Conservation (phyloP, 2,888 invertebrate genomes). For the Cancer borealis region DNA sequence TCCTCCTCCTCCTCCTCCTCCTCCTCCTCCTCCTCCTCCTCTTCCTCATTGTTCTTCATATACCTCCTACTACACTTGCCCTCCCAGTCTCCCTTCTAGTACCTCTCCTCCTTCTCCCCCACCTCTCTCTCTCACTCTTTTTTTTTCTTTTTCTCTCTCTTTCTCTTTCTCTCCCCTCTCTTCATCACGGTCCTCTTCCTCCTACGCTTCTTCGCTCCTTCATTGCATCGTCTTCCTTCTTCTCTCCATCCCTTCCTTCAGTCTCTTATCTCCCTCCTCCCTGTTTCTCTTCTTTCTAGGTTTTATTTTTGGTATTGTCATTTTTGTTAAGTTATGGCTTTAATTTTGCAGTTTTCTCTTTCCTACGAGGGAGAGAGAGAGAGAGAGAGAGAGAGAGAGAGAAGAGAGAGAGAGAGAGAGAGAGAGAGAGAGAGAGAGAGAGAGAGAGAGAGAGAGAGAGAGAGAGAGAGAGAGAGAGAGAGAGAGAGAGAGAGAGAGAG, state of each 20-base stretch:
- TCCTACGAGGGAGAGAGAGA: background rate
- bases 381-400: slow-evolving; percentile 5
- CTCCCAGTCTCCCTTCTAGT: background rate
- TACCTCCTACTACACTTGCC: too few species aligned
- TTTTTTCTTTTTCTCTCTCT: background rate
- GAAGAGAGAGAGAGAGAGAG: slow-evolving; percentile 29
- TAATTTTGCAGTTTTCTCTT: background rate
- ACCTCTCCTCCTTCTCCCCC: background rate
- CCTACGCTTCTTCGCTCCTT: too few species aligned
- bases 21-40: background rate
- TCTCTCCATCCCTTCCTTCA: too few species aligned
- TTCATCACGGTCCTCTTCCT: too few species aligned
- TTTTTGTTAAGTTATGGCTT: background rate
- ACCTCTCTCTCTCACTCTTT: background rate
- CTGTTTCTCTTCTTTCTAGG: too few species aligned
- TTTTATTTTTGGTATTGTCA: too few species aligned
- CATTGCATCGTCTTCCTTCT: too few species aligned
- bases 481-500: slow-evolving; percentile 40
- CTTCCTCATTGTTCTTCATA: background rate
- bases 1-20: slow-evolving; percentile 27
- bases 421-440: slow-evolving; percentile 40
- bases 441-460: background rate
- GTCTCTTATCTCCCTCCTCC: too few species aligned
- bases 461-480: slow-evolving; percentile 15
- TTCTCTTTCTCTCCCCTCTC: background rate